phyloP scores from a whole-genome alignment of 2,888 invertebrate species.

The Antitype chi region DNA sequence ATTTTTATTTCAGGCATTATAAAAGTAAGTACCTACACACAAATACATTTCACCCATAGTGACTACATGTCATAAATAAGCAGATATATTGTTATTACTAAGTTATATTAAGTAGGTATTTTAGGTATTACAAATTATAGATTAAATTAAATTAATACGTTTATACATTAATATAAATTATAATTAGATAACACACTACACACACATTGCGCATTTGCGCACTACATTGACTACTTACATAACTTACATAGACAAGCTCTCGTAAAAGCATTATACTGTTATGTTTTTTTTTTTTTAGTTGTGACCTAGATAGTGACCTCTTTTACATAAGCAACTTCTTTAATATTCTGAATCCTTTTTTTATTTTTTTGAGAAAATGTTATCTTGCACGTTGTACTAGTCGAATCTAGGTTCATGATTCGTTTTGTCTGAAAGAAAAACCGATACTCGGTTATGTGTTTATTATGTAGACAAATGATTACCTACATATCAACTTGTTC shows the following conservation, averaged over 20 bases:
- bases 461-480: not conserved
- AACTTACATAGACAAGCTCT: not conserved
- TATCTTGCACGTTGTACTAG: not conserved
- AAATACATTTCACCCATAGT: too few species aligned
- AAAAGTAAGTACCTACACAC: too few species aligned
- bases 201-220: too few species aligned
- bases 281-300: not conserved
- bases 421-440: not conserved
- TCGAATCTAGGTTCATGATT: not conserved
- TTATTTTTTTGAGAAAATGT: not conserved
- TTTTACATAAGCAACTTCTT: not conserved
- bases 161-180: too few species aligned
- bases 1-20: too few species aligned
- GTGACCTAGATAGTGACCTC: not conserved
- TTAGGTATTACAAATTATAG: too few species aligned
- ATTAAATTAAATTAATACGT: too few species aligned
- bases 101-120: too few species aligned
- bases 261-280: not conserved
- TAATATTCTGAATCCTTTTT: not conserved
- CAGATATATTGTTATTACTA: too few species aligned
- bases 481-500: not conserved
- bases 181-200: too few species aligned
- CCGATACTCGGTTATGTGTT: not conserved
- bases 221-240: constrained; percentile 6
- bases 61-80: too few species aligned